Conservation (phyloP, 2,888 invertebrate genomes). For the Nymphalis c-album region DNA sequence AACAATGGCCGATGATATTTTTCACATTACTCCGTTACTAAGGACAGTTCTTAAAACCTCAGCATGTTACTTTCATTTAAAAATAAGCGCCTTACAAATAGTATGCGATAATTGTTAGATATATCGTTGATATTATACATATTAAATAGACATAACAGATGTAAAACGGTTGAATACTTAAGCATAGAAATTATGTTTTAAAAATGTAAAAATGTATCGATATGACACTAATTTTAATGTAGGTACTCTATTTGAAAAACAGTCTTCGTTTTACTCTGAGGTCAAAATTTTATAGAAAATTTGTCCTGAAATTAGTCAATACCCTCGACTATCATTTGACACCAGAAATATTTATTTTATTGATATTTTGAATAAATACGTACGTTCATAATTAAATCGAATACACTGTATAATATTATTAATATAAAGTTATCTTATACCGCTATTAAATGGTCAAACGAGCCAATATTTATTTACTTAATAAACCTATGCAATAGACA, state of each 20-base stretch:
- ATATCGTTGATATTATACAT: slow-evolving; percentile 34
- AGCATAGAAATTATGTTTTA: slow-evolving; percentile 19
- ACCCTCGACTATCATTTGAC: background rate
- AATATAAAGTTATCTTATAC: slow-evolving; percentile 3
- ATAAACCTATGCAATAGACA: slow-evolving; percentile 3
- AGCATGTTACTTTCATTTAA: slow-evolving; percentile 20
- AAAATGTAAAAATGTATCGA: slow-evolving; percentile 18
- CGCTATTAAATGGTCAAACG: slow-evolving; percentile 3
- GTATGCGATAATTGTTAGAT: slow-evolving; percentile 35
- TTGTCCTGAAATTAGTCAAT: background rate
- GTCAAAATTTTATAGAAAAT: slow-evolving; percentile 16
- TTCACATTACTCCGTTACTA: slow-evolving; percentile 58
- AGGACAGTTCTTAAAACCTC: slow-evolving; percentile 30
- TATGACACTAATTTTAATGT: slow-evolving; percentile 5
- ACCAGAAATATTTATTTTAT: background rate
- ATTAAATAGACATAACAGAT: slow-evolving; percentile 29
- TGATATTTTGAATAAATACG: background rate
- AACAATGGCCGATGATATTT: slow-evolving; percentile 64
- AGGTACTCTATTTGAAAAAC: slow-evolving; percentile 26
- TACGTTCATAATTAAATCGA: background rate
- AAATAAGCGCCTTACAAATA: slow-evolving; percentile 29
- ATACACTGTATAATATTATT: slow-evolving; percentile 5
- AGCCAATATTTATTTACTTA: slow-evolving; percentile 21
- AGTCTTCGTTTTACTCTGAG: slow-evolving; percentile 30
- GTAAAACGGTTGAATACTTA: slow-evolving; percentile 21